Conservation (phyloP, 2,797 vertebrate genomes). For the Gobio occitaniae region DNA sequence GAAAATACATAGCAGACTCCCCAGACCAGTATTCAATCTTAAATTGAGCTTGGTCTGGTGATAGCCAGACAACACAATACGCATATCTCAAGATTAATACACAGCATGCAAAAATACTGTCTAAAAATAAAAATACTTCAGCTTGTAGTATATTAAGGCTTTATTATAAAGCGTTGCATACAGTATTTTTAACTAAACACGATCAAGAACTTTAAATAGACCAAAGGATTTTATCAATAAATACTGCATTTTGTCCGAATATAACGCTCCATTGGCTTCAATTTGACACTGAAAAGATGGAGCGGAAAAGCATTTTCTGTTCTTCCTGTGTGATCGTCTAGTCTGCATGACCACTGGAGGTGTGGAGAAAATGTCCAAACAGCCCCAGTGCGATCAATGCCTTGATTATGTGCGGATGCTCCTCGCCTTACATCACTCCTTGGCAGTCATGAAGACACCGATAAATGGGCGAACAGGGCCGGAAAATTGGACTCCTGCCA, state of each 20-base stretch:
- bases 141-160: background rate
- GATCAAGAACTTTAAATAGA: background rate
- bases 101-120: background rate
- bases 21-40: too few relatives aligned
- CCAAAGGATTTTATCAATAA: background rate
- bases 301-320: constrained; percentile 24
- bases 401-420: constrained; percentile 78
- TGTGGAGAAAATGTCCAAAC: constrained; percentile 43
- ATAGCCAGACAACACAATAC: background rate
- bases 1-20: too few relatives aligned
- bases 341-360: constrained; percentile 37
- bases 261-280: background rate
- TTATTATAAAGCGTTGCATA: background rate
- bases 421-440: constrained; percentile 68
- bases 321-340: constrained; percentile 11
- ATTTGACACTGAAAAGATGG: constrained; percentile 29
- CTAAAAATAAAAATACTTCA: background rate
- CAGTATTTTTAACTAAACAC: background rate
- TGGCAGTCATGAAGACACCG: constrained; percentile 69
- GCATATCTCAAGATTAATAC: background rate
- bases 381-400: constrained; percentile 70
- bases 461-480: constrained; percentile 63
- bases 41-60: too few relatives aligned
- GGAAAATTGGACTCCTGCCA: constrained; percentile 66
- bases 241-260: constrained; percentile 15